Evolutionary conservation across 92 coral and sea anemone species (phyloP).

Genomic region (Phenganax marumi): DNA sequence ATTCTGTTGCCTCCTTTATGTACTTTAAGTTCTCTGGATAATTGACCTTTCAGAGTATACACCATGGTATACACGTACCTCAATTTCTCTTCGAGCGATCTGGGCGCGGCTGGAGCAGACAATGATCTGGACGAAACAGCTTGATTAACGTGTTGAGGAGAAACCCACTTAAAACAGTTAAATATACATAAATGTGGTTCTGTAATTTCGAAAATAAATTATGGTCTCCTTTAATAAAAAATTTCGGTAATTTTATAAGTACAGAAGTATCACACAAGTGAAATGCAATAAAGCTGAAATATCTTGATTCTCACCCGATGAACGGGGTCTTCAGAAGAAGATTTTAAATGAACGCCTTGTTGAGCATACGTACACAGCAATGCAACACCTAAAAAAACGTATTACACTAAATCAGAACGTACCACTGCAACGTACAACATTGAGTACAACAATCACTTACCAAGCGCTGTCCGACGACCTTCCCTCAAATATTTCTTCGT

Average conservation of each 20-base stretch:
- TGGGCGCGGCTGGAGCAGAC: conserved; percentile 25
- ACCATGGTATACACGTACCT: background rate
- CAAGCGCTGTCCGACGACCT: conserved; percentile 85
- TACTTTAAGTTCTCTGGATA: no score
- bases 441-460: conserved; percentile 41
- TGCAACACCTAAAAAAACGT: conserved; percentile 59
- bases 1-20: no score
- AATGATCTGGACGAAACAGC: conserved; percentile 16
- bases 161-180: conserved; percentile 12
- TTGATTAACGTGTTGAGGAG: conserved; percentile 23
- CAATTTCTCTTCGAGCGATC: conserved; percentile 20
- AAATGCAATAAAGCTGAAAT: background rate
- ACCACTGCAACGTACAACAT: background rate
- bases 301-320: conserved; percentile 63
- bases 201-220: no score
- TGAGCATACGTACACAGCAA: conserved; percentile 70
- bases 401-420: background rate
- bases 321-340: conserved; percentile 57
- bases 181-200: background rate
- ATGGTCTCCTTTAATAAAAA: background rate
- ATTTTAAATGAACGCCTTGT: conserved; percentile 67
- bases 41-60: no score
- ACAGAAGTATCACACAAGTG: background rate
- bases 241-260: background rate
- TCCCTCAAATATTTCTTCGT: conserved; percentile 91